Base-by-base conservation (phyloP, 2,797 vertebrate genomes). In the Myotis pilosus region DNA sequence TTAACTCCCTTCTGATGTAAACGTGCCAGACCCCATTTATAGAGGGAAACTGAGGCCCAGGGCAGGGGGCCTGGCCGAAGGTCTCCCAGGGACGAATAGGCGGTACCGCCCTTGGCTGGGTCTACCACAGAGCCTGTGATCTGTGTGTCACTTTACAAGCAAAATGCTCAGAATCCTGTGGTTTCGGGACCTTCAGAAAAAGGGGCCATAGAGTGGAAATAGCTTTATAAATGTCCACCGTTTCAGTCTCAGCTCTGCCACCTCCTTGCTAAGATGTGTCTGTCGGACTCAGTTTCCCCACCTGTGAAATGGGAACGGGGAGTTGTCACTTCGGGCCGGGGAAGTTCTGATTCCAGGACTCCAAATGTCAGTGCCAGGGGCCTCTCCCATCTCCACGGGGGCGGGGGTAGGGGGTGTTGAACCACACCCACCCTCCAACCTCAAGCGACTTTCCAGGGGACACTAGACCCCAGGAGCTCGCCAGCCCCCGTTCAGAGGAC, bases 401-500 rank as follows among this genome's bases (percentile, higher is more conserved):
- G 1, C 8, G 41, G 41, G 41, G 41, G 8, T 22, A 28, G 64
- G 0, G 44, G 38, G 33, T 49, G 3, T 12, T 5, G 36, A 41
- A 10, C 64, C 30, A 28, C 36, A 51, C 30, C 28, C 51, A 62
- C 2, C 2, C 25, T 84, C 53, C 57, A 28, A 5, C 3, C 28
- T 44, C 60, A 2, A 36, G 11, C 13, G 38, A 47, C 28, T 11
- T 17, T 25, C 60, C 44, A 6, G 66, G 36, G 38, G 20, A 64
- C 72, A 47, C 8, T 49, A 2, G 3, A 28, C n/a, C 33, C 28
- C 30, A 25, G 53, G 6, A 16, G 2, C 16, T 19, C 2, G 6
- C 71, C 36, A 3, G 19, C 57, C 25, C 44, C 53, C 22, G 9
- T 74, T 95, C 87, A 97, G 97, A 97, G 97, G 97, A 96, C 97